A percentile compares a stretch with the other conserved stretches of the same genome.
phyloP scores from a whole-genome alignment of 2,888 invertebrate genomes.

The Pemphredon lugubris region DNA sequence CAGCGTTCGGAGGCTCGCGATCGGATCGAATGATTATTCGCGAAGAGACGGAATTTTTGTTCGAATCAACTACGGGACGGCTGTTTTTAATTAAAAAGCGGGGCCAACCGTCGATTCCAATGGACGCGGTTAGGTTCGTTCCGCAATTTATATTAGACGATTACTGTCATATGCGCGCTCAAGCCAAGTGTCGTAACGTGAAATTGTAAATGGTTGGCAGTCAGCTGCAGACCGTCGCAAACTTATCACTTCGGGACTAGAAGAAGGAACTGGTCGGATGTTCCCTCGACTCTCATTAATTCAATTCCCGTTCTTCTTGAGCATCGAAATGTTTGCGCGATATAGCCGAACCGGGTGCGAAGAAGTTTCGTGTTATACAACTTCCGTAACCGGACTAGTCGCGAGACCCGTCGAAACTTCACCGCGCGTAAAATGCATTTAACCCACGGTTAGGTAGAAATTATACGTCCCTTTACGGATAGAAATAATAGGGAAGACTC shows the following conservation, averaged over 20 bases:
- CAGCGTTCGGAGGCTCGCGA: neutral
- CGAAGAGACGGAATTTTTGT: neutral
- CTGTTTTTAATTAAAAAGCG: neutral
- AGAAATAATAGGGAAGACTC: no score
- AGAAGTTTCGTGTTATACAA: neutral
- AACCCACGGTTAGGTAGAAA: no score
- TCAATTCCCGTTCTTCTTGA: slow-evolving; percentile 24
- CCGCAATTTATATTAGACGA: slow-evolving; percentile 9
- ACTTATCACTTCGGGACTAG: slow-evolving; percentile 7
- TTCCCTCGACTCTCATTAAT: slow-evolving; percentile 10
- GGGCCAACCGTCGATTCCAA: neutral
- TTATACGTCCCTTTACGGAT: no score
- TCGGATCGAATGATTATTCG: neutral
- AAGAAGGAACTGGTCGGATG: slow-evolving; percentile 11
- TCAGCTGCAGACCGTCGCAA: slow-evolving; percentile 6
- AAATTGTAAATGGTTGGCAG: neutral
- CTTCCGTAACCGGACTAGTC: neutral
- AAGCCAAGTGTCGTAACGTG: slow-evolving; percentile 10
- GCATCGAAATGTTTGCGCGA: neutral
- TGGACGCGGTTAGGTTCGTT: slow-evolving; percentile 20
- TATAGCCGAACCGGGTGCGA: neutral
- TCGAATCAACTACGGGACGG: neutral
- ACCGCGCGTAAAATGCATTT: no score
- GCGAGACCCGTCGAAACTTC: neutral
- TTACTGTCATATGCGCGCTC: slow-evolving; percentile 5